These are phyloP conservation scores for Psittacula cyanocephala DNA, from an alignment of 2,113 vertebrate genomes.

Conservation along the genomic window DNA sequence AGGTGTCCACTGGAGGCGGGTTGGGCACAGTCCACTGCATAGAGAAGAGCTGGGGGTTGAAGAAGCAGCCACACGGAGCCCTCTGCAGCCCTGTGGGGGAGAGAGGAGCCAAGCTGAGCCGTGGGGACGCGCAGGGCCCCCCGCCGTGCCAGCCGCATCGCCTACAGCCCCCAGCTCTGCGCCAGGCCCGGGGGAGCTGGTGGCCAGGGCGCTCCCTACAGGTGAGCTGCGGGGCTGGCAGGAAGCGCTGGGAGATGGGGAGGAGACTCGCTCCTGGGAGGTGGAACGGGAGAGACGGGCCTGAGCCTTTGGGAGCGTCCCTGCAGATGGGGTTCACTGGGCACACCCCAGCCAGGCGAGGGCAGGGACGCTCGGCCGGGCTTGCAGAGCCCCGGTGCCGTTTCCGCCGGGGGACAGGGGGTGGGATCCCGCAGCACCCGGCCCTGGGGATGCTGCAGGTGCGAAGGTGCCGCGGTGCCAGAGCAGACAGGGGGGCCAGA, in stretches of 20 bases:
- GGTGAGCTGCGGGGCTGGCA: background rate
- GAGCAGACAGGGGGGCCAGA: background rate
- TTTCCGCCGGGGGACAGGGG: background rate
- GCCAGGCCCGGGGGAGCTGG: background rate
- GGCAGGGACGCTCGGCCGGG: background rate
- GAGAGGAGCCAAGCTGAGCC: background rate
- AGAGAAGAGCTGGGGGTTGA: background rate
- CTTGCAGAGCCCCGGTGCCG: background rate
- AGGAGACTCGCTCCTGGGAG: background rate
- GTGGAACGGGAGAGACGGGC: background rate
- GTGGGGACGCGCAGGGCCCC: background rate
- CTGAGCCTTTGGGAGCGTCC: background rate
- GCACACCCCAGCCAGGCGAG: background rate
- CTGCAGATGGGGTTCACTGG: background rate
- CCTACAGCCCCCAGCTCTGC: background rate
- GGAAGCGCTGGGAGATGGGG: background rate
- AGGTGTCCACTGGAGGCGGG: background rate
- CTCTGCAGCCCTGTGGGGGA: background rate
- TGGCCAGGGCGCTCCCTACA: background rate
- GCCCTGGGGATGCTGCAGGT: background rate
- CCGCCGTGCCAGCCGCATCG: background rate
- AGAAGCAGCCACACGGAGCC: background rate
- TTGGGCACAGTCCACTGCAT: background rate
- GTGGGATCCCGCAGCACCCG: no score
- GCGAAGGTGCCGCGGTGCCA: no score